Evolutionary conservation across 2,113 vertebrate genomes (phyloP).

Genomic region (Lates calcarifer): DNA sequence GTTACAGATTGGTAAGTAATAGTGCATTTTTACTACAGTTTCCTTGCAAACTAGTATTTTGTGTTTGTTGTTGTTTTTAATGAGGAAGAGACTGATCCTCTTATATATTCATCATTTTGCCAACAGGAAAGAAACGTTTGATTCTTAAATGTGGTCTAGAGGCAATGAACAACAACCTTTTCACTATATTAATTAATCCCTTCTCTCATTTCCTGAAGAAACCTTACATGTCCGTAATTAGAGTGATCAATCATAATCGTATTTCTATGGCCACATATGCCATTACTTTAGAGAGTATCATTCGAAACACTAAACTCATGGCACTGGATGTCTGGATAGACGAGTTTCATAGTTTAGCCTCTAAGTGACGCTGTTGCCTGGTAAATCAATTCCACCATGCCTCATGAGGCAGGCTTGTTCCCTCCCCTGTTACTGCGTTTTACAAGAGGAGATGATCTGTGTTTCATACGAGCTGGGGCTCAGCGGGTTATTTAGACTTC

Average conservation of each 20-base stretch:
- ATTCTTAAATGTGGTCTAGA: background rate
- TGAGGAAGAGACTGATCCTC: background rate
- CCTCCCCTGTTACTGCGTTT: slow-evolving; percentile 43
- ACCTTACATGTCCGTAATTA: fast-evolving
- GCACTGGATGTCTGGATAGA: background rate
- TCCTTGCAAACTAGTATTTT: no score
- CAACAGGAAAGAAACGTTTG: background rate
- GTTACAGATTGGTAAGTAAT: no score
- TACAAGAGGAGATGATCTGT: background rate
- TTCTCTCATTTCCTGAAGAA: background rate
- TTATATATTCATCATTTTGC: background rate
- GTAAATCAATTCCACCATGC: background rate
- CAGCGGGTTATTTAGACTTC: background rate
- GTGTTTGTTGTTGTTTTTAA: no score
- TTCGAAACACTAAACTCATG: background rate
- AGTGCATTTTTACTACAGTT: no score
- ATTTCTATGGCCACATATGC: background rate
- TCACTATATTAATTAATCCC: fast-evolving
- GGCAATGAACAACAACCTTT: background rate
- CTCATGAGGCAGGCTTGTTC: slow-evolving; percentile 7
- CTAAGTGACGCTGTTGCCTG: slow-evolving; percentile 76
- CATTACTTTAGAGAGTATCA: background rate
- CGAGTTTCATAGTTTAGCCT: slow-evolving; percentile 35
- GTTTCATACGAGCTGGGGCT: background rate
- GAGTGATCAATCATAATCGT: background rate